Conservation (phyloP, 2,113 vertebrate species). For the Sula dactylatra region DNA sequence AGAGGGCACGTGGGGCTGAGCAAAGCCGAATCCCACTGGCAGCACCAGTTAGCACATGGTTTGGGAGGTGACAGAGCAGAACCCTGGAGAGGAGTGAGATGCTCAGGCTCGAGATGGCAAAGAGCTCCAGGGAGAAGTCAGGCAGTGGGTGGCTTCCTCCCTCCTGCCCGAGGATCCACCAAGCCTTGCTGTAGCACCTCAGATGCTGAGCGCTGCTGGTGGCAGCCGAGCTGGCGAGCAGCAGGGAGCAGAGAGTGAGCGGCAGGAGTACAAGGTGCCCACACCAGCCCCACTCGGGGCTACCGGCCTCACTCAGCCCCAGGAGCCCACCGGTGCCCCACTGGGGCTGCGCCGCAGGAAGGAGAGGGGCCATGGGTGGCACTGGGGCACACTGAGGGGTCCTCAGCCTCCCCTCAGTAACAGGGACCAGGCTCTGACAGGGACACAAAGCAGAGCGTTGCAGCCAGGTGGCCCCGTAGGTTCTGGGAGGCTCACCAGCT, state of each 20-base stretch:
- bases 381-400: rapidly evolving
- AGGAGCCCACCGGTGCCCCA: not conserved
- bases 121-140: not conserved
- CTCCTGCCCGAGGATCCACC: not conserved
- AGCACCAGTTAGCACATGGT: not conserved
- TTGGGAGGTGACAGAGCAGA: not conserved
- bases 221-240: rapidly evolving
- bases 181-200: rapidly evolving
- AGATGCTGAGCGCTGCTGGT: rapidly evolving
- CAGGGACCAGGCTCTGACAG: not conserved
- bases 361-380: rapidly evolving
- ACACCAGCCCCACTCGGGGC: rapidly evolving
- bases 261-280: no score
- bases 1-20: rapidly evolving
- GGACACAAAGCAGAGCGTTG: not conserved
- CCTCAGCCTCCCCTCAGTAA: not conserved
- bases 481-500: not conserved
- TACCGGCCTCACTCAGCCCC: not conserved
- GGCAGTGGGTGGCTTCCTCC: rapidly evolving
- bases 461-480: rapidly evolving
- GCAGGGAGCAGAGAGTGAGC: not conserved
- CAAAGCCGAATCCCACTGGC: rapidly evolving
- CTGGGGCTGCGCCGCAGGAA: rapidly evolving
- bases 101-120: not conserved
- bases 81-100: not conserved